Percentiles rank a stretch among this genome's conserved stretches.
Conservation (phyloP, 2,113 vertebrate species). For the Lontra canadensis region DNA sequence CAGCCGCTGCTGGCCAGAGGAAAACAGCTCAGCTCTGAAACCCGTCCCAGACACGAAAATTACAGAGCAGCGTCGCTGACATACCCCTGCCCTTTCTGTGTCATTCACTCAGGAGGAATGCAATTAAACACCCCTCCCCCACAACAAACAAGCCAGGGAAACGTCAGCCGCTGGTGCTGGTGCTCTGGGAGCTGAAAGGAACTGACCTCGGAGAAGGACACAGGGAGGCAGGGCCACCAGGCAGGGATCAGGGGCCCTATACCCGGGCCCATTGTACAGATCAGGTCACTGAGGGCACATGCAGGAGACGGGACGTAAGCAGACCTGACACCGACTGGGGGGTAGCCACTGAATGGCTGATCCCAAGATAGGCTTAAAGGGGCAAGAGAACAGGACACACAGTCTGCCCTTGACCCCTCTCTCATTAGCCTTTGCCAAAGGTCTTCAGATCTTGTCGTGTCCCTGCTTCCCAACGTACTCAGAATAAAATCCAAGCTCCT, state of each 20-base stretch:
- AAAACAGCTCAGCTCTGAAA: slow-evolving; percentile 24
- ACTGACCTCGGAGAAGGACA: not conserved
- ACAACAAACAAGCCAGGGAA: not conserved
- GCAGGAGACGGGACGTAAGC: fast-evolving
- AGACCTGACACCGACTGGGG: fast-evolving
- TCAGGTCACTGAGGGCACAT: not conserved
- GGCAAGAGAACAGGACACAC: not conserved
- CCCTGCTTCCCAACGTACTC: not conserved
- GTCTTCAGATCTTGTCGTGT: not conserved
- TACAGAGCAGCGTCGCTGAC: slow-evolving; percentile 51
- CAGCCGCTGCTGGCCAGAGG: not conserved
- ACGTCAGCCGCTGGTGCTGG: not conserved
- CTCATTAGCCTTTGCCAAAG: not conserved
- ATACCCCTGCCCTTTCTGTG: slow-evolving; percentile 46
- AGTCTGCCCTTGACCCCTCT: not conserved
- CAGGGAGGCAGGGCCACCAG: not conserved
- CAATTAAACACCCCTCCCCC: not conserved
- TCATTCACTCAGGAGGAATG: slow-evolving; percentile 58
- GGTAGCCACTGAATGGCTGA: not conserved
- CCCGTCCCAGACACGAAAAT: slow-evolving; percentile 65
- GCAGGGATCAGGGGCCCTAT: no score
- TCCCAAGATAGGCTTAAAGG: not conserved
- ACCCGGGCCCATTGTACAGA: not conserved
- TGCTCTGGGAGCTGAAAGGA: not conserved
- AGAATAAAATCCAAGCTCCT: not conserved